Evolutionary conservation across 1,140 invertebrate species (phyloP).

Genomic region (Sycophaga agraensis): DNA sequence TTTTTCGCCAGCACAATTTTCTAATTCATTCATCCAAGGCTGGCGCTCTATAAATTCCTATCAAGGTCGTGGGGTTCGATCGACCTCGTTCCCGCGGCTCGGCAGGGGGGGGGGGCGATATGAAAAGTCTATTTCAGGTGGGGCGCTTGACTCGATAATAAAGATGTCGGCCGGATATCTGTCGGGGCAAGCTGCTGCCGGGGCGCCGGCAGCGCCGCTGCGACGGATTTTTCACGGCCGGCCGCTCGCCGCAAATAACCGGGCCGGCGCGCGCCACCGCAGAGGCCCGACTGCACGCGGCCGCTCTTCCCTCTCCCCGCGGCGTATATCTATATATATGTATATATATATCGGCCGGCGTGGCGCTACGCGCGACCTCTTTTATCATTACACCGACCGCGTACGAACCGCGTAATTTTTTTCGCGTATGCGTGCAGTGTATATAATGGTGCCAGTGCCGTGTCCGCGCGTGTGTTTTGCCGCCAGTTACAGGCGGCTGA

Average conservation of each 20-base stretch:
- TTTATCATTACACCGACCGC: too few species aligned
- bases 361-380: too few species aligned
- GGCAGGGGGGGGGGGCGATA: neutral
- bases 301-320: neutral
- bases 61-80: constrained; percentile 23
- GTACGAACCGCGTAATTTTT: too few species aligned
- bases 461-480: too few species aligned
- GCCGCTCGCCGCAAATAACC: constrained; percentile 17
- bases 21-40: constrained; percentile 20
- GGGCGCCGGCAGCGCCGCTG: neutral
- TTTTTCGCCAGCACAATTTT: neutral
- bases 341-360: too few species aligned
- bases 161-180: constrained; percentile 11
- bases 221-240: constrained; percentile 21
- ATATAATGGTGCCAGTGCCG: too few species aligned
- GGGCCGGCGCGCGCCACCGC: too few species aligned
- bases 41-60: constrained; percentile 20
- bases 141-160: constrained; percentile 21
- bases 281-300: neutral
- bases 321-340: too few species aligned
- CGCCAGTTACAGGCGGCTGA: too few species aligned
- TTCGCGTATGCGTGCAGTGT: too few species aligned
- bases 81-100: neutral
- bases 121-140: constrained; percentile 27
- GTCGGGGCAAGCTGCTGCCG: neutral